These are phyloP conservation scores for Pterocles burchelli DNA, from an alignment of 2,113 vertebrate species.

Conservation along the genomic window DNA sequence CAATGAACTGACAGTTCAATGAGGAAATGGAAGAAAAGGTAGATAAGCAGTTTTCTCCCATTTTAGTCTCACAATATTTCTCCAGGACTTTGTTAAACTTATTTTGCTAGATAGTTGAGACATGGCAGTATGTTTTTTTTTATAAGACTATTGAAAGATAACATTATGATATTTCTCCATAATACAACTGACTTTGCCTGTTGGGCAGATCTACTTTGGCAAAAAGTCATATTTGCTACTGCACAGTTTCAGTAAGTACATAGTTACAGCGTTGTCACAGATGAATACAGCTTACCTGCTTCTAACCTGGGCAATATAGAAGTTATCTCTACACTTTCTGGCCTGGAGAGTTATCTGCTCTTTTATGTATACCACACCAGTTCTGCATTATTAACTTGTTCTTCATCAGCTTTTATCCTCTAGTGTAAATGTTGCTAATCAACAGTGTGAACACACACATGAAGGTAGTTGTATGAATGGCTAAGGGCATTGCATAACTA, in stretches of 20 bases:
- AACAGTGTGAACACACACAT: background rate
- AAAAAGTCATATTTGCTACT: background rate
- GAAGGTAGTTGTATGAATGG: background rate
- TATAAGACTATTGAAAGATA: background rate
- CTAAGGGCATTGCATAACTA: background rate
- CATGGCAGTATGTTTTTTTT: accelerated
- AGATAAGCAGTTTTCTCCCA: background rate
- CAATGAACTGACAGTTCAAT: background rate
- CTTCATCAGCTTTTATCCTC: background rate
- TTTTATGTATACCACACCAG: background rate
- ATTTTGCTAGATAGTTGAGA: background rate
- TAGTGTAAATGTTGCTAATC: background rate
- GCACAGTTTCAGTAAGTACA: background rate
- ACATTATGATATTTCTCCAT: background rate
- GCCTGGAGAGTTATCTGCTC: background rate
- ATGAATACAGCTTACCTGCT: background rate
- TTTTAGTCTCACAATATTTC: background rate
- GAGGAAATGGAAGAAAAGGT: background rate
- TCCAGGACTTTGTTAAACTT: background rate
- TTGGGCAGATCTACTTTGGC: background rate
- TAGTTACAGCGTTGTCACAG: background rate
- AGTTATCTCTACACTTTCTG: background rate
- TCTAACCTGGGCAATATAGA: background rate
- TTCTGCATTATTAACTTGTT: background rate
- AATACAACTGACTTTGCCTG: background rate